Conservation (phyloP, 2,888 invertebrate genomes). For the Lochmaea crataegi region DNA sequence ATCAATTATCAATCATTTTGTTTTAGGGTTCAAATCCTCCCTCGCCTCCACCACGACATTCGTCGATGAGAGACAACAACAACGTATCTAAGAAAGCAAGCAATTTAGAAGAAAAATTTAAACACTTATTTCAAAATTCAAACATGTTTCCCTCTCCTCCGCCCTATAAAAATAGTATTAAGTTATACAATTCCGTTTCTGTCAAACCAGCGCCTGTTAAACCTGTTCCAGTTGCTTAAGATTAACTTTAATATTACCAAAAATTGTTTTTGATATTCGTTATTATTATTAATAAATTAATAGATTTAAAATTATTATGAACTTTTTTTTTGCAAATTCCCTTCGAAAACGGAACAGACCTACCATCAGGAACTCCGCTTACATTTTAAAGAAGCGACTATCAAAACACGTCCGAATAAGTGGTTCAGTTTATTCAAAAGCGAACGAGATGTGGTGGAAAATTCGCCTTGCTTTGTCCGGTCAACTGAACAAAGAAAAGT, state of each 20-base stretch:
- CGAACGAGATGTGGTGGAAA: too few relatives aligned
- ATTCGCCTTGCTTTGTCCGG: too few relatives aligned
- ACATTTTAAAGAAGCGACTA: too few relatives aligned
- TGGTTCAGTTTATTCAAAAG: too few relatives aligned
- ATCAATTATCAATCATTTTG: constrained; percentile 4
- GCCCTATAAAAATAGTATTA: constrained; percentile 74
- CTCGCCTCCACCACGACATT: constrained; percentile 73
- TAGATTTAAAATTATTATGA: constrained; percentile 22
- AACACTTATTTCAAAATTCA: constrained; percentile 72
- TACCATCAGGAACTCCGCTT: background rate
- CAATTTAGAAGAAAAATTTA: constrained; percentile 78
- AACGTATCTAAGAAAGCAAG: constrained; percentile 48
- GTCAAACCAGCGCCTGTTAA: constrained; percentile 66
- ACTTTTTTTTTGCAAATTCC: background rate
- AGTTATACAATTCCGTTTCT: constrained; percentile 73
- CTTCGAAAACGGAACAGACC: background rate
- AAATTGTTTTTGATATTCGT: constrained; percentile 42
- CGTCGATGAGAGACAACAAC: constrained; percentile 69
- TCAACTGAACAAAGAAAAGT: too few relatives aligned
- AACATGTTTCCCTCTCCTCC: constrained; percentile 77
- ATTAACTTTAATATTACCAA: constrained; percentile 31
- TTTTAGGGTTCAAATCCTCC: constrained; percentile 57
- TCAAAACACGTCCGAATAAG: too few relatives aligned
- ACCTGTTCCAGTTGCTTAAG: constrained; percentile 36
- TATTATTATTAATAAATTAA: constrained; percentile 40